Evolutionary conservation across 2,797 vertebrate genomes (phyloP), one percentile per base, ranked within the genome.

Genomic region (Glossophaga mutica): DNA sequence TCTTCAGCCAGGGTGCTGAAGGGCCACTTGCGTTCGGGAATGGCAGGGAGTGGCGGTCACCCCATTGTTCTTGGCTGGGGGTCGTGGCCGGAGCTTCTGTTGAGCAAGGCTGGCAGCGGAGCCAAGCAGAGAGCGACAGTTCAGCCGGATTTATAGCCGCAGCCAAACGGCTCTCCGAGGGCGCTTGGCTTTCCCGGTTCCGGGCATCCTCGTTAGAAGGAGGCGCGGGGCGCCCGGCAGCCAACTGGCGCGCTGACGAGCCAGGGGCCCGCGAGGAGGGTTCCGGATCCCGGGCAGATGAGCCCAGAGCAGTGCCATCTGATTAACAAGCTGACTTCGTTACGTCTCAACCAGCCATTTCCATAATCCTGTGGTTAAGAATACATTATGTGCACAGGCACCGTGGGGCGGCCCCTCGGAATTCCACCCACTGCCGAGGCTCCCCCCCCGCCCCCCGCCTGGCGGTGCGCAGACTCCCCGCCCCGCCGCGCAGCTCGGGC

Each of bases 301-400:
- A 57, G 34, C 52, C 62, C 76, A 21, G 39, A 87, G 65, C 15
- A 93, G 95, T 79, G 96, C 96, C 93, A 84, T 84, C 85, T 91
- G 95, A 96, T 97, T 89, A 98, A 96, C 44, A 3, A 83, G 84
- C 86, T 46, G 76, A 84, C 59, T 52, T 29, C 74, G 94, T 79
- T 19, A 82, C 94, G 96, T 44, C 42, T 46, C 87, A 19, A 68
- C 71, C 67, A 71, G 62, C 50, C 22, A 88, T 95, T 93, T 70
- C 8, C 94, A 76, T 92, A 96, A 98, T 95, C 93, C 95, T 1
- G 2, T 16, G 97, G 97, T 96, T 95, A 96, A 71, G 97, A 96
- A 93, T 32, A 55, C 96, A 93, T 94, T 76, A 90, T 0, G 12
- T 1, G 5, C 24, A 19, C 9, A 37, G 32, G n/a, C 50, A 1